Percentiles rank a stretch among this genome's conserved stretches.
Evolutionary conservation across 2,888 invertebrate genomes (phyloP).

Genomic region (Hyalella azteca): DNA sequence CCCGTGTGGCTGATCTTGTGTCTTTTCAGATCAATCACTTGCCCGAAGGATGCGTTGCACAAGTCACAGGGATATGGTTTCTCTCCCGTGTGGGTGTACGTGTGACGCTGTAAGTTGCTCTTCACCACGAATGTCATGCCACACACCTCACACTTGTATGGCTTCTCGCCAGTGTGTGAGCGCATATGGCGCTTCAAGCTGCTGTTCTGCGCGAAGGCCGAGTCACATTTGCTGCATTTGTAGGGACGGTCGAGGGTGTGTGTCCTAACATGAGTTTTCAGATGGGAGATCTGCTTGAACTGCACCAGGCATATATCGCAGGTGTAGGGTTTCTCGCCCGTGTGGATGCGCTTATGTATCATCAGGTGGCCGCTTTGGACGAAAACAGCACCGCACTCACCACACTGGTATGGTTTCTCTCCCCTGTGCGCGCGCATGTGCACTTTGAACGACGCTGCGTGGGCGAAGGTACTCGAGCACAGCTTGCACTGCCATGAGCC

Average conservation of each 20-base stretch:
- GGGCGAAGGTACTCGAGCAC: not conserved
- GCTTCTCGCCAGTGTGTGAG: constrained; percentile 55
- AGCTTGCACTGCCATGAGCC: not conserved
- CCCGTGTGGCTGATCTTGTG: constrained; percentile 58
- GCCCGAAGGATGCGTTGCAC: constrained; percentile 56
- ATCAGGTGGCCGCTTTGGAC: constrained; percentile 56
- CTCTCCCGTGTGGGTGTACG: constrained; percentile 56
- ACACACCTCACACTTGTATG: constrained; percentile 56
- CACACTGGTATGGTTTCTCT: constrained; percentile 54
- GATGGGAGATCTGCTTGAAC: constrained; percentile 57
- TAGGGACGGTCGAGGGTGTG: constrained; percentile 57
- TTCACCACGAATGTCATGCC: constrained; percentile 58
- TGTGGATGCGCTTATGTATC: constrained; percentile 57
- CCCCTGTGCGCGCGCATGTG: constrained; percentile 56
- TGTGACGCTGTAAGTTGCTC: constrained; percentile 56
- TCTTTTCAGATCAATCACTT: constrained; percentile 56
- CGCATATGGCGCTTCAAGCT: constrained; percentile 55
- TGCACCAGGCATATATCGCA: constrained; percentile 56
- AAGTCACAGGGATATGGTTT: constrained; percentile 56
- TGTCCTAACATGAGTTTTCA: constrained; percentile 57
- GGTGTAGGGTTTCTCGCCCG: constrained; percentile 57
- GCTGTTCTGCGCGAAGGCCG: constrained; percentile 57
- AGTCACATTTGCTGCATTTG: constrained; percentile 53
- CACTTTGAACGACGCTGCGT: constrained; percentile 42
- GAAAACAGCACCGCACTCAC: constrained; percentile 56